Conservation (phyloP, 1,140 invertebrate species). For the Magallana angulata region DNA sequence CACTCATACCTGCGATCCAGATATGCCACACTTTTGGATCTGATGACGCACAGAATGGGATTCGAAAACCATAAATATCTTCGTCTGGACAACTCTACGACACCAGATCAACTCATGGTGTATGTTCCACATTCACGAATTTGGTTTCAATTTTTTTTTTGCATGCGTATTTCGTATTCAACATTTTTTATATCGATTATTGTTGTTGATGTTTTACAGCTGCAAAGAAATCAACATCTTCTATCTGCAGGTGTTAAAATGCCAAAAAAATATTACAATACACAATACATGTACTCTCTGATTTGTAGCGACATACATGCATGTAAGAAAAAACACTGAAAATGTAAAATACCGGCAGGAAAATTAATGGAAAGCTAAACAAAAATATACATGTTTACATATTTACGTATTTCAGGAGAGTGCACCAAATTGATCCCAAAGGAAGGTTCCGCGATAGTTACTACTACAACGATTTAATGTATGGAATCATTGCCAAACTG, state of each 20-base stretch:
- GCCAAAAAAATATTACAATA: too few relatives aligned
- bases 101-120: constrained; percentile 36
- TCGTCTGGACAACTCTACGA: neutral
- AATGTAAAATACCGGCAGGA: too few relatives aligned
- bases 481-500: constrained; percentile 57
- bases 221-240: too few relatives aligned
- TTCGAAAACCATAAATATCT: constrained; percentile 9
- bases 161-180: too few relatives aligned
- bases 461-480: constrained; percentile 62
- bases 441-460: constrained; percentile 56
- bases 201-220: too few relatives aligned
- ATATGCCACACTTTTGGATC: neutral
- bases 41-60: constrained; percentile 35
- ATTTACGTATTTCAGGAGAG: neutral
- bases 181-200: too few relatives aligned
- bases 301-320: too few relatives aligned
- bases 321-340: too few relatives aligned
- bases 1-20: constrained; percentile 16
- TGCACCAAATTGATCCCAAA: constrained; percentile 17
- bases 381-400: neutral
- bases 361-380: too few relatives aligned
- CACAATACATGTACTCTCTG: too few relatives aligned
- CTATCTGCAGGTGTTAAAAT: too few relatives aligned
- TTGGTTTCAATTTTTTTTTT: neutral
- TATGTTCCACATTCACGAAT: constrained; percentile 9